Evolutionary conservation across 1,140 invertebrate species (phyloP), one percentile per base, ranked within the genome.

Genomic region (Cherax destructor): DNA sequence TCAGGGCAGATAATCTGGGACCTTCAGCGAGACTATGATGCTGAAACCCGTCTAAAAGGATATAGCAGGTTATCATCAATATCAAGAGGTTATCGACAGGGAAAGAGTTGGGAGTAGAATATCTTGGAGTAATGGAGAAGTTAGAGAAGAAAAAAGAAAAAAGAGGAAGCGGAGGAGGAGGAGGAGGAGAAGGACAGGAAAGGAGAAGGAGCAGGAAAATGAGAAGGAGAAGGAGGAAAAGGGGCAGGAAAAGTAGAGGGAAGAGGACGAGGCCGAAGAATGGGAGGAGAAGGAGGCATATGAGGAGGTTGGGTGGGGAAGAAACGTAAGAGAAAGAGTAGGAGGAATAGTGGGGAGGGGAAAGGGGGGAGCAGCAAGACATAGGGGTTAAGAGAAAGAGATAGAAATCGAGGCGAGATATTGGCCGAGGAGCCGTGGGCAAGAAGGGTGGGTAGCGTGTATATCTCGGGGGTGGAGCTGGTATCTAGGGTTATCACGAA

Each of bases 401-500:
- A 41, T 41, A 41, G 30, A 41, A 2, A 41, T 41, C 30, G 30
- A 41, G 30, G 30, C 30, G 30, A 41, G 30, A 2, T 41, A 41
- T 41, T 41, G 30, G 30, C 30, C 30, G 30, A 41, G 30, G 30
- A 41, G 30, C 30, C 30, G 30, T 41, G 30, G 30, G 30, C 30
- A 41, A 41, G 30, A 41, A 41, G 30, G 30, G 30, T 41, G 30
- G 30, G 30, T 41, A 41, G 30, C 30, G 30, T 41, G 30, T 41
- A 7, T 56, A 7, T 56, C 52, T 56, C 52, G 52, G 52, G 11
- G 52, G 52, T 56, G 52, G 52, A 13, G 52, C 52, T 7, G 52
- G 77, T 50, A 52, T 49, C 24, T 11, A 30, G 41, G 88, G 88
- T 90, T 90, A 90, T 90, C 88, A 49, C n/a, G 16, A 10, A 65